Base-by-base conservation (phyloP, 2,113 vertebrate genomes). In the Ranitomeya imitator region DNA sequence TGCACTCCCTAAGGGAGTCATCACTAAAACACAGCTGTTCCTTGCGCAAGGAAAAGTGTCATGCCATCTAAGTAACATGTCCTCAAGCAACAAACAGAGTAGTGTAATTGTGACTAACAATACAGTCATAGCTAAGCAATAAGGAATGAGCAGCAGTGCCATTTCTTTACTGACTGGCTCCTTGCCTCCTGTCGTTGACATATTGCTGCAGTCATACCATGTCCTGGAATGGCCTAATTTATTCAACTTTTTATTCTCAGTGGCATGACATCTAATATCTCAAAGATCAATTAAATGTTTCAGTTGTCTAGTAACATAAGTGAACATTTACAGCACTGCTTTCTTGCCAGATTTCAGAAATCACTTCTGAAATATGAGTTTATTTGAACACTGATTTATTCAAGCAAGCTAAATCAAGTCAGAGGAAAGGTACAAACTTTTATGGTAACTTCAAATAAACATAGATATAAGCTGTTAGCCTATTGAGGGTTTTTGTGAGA, bases 1-100 rank as follows among this genome's bases (percentile, higher is more conserved):
- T 86, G 90, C 45, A 87, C 87, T 83, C 85, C 90, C 89, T 88
- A 84, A 63, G 65, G 83, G 81, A 61, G 60, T 91, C 15, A 11
- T 85, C 84, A 52, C 67, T 88, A 31, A 85, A 16, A 14, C 54
- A 90, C 90, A 94, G 92, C 92, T 94, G 91, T 92, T 93, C 82
- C 88, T 88, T 91, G 74, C 91, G 88, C 86, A 81, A 21, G 67
- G 14, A 73, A 85, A 78, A 88, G 10, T 61, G n/a, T 87, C 31
- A 77, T 23, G 52, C 89, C 92, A 78, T 74, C 86, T 86, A 77
- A 91, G 65, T 85, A 93, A 90, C 4, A 92, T 73, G 84, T 93
- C 90, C 69, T 79, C 87, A 59, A 89, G 73, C 57, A 78, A 86
- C 85, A 86, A 86, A 63, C 85, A 92, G 92, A 92, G 90, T 80